phyloP scores from a whole-genome alignment of 2,113 vertebrate species.

The Etheostoma cragini region DNA sequence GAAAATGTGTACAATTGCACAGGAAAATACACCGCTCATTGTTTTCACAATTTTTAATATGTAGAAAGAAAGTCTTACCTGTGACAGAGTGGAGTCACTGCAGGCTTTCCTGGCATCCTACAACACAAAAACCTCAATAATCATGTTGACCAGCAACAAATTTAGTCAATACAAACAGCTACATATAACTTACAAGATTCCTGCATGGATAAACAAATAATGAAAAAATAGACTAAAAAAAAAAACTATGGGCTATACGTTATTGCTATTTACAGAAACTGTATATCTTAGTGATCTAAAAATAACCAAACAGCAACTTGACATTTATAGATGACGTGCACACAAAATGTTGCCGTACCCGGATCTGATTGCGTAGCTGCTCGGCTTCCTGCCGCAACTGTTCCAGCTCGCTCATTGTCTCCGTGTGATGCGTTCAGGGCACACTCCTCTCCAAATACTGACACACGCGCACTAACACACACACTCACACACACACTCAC shows the following conservation, averaged over 20 bases:
- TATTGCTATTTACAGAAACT: neutral
- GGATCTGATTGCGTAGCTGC: slow-evolving; percentile 96
- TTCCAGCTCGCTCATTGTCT: slow-evolving; percentile 97
- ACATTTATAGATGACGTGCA: slow-evolving; percentile 23
- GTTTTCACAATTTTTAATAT: neutral
- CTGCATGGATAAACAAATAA: neutral
- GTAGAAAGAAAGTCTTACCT: slow-evolving; percentile 82
- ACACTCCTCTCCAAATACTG: slow-evolving; percentile 63
- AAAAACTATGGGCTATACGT: neutral
- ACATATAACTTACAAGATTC: neutral
- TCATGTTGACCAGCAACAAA: neutral
- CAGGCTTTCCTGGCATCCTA: slow-evolving; percentile 99
- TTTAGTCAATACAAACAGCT: neutral
- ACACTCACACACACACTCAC: neutral
- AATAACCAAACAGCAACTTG: slow-evolving; percentile 15
- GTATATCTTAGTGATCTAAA: neutral
- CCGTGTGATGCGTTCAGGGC: slow-evolving; percentile 69
- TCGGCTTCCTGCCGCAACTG: slow-evolving; percentile 97
- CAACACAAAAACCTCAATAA: slow-evolving; percentile 56
- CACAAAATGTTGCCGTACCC: slow-evolving; percentile 83
- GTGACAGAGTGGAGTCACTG: slow-evolving; percentile 94
- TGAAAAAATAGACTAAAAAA: neutral
- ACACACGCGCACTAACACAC: slow-evolving; percentile 26
- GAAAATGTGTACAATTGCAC: neutral
- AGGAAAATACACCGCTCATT: neutral